Conservation (phyloP, 2,888 invertebrate species). For the Ochropacha duplaris region DNA sequence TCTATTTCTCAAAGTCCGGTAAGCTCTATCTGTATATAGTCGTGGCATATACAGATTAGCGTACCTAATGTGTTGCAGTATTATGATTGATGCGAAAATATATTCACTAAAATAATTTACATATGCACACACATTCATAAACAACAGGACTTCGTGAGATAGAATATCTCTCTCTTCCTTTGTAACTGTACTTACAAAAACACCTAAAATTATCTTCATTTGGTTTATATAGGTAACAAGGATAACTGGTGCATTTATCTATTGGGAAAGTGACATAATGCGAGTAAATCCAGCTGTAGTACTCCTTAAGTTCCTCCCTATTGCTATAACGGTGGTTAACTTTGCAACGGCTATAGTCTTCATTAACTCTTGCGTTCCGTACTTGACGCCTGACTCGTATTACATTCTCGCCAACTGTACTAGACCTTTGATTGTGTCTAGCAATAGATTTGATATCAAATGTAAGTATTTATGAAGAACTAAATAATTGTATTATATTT, state of each 20-base stretch:
- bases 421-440: slow-evolving; percentile 39
- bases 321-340: slow-evolving; percentile 65
- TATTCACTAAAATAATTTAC: slow-evolving; percentile 7
- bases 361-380: slow-evolving; percentile 52
- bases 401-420: slow-evolving; percentile 58
- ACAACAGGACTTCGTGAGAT: no score
- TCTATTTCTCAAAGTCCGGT: background rate
- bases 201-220: background rate
- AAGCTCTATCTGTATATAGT: no score
- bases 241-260: slow-evolving; percentile 63
- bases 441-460: slow-evolving; percentile 31
- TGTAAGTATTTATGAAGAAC: slow-evolving; percentile 38
- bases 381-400: slow-evolving; percentile 18
- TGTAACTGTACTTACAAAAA: no score
- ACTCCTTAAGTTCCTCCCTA: slow-evolving; percentile 65
- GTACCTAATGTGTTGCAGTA: no score
- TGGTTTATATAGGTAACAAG: slow-evolving; percentile 58
- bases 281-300: slow-evolving; percentile 59
- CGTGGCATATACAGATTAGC: no score
- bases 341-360: slow-evolving; percentile 65
- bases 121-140: slow-evolving; percentile 4
- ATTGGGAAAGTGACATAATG: slow-evolving; percentile 72
- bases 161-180: no score
- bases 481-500: no score
- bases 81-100: no score